A percentile compares a stretch with the other conserved stretches of the same genome.
Conservation (phyloP, 2,888 invertebrate species). For the Hyposoter dolosus region DNA sequence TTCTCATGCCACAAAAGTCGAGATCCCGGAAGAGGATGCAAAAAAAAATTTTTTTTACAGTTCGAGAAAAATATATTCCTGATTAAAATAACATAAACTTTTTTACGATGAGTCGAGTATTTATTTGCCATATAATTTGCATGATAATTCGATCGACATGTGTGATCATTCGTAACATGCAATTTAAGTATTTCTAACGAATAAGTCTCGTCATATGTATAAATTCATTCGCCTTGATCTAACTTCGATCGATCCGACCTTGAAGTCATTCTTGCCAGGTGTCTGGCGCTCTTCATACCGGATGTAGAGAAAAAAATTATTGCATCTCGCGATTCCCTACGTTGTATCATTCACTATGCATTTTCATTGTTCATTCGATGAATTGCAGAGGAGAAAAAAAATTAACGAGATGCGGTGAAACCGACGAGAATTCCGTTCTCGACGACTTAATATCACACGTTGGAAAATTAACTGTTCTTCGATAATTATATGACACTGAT, state of each 20-base stretch:
- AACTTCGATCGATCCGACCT: constrained; percentile 24
- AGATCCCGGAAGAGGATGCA: constrained; percentile 28
- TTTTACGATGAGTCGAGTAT: background rate
- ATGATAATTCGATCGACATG: constrained; percentile 48
- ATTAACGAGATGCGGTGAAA: background rate
- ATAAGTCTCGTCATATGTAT: background rate
- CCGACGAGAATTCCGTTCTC: constrained; percentile 26
- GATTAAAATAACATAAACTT: background rate
- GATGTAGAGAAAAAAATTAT: constrained; percentile 27
- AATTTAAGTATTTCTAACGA: constrained; percentile 12
- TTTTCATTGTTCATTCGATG: constrained; percentile 26
- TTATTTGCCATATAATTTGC: constrained; percentile 19
- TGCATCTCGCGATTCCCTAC: constrained; percentile 6
- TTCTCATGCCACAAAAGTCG: background rate
- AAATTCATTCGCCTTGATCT: constrained; percentile 23
- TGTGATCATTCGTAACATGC: constrained; percentile 18
- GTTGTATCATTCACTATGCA: constrained; percentile 5
- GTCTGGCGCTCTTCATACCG: constrained; percentile 30
- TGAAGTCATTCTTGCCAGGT: constrained; percentile 33
- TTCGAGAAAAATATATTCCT: background rate
- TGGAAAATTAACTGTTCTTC: constrained; percentile 53
- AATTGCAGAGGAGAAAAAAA: constrained; percentile 8
- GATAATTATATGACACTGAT: constrained; percentile 27
- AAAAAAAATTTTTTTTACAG: constrained; percentile 1
- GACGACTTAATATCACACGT: constrained; percentile 7